Evolutionary conservation across 2,113 vertebrate genomes (phyloP), one percentile per base, ranked within the genome.

Genomic region (Syngnathus scovelli): DNA sequence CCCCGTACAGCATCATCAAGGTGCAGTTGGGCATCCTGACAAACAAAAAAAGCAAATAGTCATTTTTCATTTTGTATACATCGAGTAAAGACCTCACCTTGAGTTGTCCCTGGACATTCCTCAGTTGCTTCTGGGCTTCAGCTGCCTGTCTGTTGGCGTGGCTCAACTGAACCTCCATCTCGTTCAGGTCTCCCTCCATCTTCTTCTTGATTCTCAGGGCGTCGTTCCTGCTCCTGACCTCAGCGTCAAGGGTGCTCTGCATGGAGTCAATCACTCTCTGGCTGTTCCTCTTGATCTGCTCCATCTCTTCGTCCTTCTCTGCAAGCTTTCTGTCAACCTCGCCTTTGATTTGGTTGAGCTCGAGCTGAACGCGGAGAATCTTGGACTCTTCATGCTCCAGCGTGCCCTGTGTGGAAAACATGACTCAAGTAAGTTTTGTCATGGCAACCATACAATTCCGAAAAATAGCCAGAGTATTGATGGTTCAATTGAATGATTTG

Each of bases 231-330:
- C 88, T 90, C 66, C 89, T 85, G 78, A 93, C 85, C 71, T 95
- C 94, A 10, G 92, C 39, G 33, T 94, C 94, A 61, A 95, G 85
- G 69, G 81, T 90, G 1, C 76, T 79, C 87, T 95, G 94, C 94
- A 95, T 93, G 27, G 91, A 88, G 64, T 96, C 94, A 18, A 87
- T 90, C 0, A 90, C 83, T 51, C 85, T 92, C 83, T 94, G 92
- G 33, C 92, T 88, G 80, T 93, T 94, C 83, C 91, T 93, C 86
- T 93, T 95, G 73, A 94, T 81, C 81, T 95, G 92, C 67, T 90
- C 90, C 0, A 94, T 91, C 86, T 96, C 94, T 38, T 96, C 93
- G 9, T 95, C 93, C 75, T 96, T 95, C 83, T 96, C 94, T 0
- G 90, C 83, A 1, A 93, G 75, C 80, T 94, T 95, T 52, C 93